Percentiles rank a stretch among this genome's conserved stretches.
Conservation (phyloP, 2,797 vertebrate species). For the Sebastes taczanowskii region DNA sequence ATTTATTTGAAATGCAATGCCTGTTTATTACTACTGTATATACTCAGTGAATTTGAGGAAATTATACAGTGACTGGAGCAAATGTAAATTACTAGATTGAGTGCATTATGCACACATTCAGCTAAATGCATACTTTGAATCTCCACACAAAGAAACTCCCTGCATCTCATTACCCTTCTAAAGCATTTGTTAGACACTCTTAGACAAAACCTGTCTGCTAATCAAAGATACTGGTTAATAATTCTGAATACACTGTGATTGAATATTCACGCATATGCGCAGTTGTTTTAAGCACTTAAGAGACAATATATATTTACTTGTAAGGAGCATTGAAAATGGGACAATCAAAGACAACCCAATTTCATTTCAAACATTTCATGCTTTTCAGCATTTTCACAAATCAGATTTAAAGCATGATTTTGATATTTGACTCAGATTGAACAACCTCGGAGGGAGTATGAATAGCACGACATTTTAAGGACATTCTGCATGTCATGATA, state of each 20-base stretch:
- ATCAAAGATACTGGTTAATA: constrained; percentile 5
- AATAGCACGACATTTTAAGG: no score
- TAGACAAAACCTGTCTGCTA: background rate
- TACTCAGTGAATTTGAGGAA: background rate
- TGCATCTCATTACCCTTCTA: constrained; percentile 11
- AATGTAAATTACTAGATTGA: constrained; percentile 12
- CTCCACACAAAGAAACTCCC: background rate
- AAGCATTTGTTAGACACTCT: constrained; percentile 1
- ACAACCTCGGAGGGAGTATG: no score
- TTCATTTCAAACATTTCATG: constrained; percentile 15
- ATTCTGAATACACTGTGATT: constrained; percentile 3
- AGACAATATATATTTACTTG: background rate
- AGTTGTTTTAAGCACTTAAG: background rate
- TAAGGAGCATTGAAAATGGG: background rate
- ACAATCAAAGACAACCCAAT: constrained; percentile 6
- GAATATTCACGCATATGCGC: background rate
- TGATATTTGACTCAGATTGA: constrained; percentile 27
- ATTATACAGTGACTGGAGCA: constrained; percentile 3
- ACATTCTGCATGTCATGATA: no score
- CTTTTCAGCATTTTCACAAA: constrained; percentile 24
- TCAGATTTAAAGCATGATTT: constrained; percentile 32
- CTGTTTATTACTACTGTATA: constrained; percentile 10
- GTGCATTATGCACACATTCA: constrained; percentile 12
- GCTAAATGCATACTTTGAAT: constrained; percentile 8
- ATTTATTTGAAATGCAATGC: constrained; percentile 23